Conservation (phyloP, 1,140 invertebrate genomes). For the Brachionus calyciflorus region DNA sequence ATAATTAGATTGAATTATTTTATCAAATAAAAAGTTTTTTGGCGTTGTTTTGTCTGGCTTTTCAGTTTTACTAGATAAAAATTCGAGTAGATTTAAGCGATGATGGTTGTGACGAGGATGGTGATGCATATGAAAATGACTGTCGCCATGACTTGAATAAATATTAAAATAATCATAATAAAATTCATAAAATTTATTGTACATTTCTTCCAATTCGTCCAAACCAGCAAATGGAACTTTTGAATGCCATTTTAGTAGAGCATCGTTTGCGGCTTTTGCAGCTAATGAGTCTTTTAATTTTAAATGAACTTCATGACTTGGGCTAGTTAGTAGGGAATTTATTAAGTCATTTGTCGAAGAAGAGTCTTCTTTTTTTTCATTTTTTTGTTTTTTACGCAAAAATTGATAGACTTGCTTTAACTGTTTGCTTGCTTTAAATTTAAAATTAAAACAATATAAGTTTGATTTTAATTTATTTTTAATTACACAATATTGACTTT, state of each 20-base stretch:
- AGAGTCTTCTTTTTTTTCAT: neutral
- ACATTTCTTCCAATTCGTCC: constrained; percentile 29
- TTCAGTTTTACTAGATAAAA: constrained; percentile 3
- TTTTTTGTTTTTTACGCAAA: constrained; percentile 34
- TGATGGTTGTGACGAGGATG: neutral
- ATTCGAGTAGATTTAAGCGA: constrained; percentile 36
- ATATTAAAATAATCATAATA: constrained; percentile 37
- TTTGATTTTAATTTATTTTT: neutral
- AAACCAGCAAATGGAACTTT: constrained; percentile 13
- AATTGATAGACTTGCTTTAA: constrained; percentile 41
- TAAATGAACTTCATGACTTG: constrained; percentile 15
- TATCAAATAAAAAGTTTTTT: constrained; percentile 19
- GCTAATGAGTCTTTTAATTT: constrained; percentile 24
- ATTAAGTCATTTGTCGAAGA: neutral
- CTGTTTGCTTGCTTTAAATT: neutral
- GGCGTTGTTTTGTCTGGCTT: neutral
- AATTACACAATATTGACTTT: neutral
- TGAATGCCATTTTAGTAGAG: constrained; percentile 41
- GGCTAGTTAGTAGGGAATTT: neutral
- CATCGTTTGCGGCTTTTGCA: constrained; percentile 37
- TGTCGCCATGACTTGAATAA: neutral
- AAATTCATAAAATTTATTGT: constrained; percentile 41
- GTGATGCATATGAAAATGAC: neutral
- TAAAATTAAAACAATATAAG: neutral
- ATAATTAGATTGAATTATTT: constrained; percentile 30